A percentile compares a stretch with the other conserved stretches of the same genome.
Evolutionary conservation across 2,113 vertebrate genomes (phyloP).

Genomic region (Triplophysa siluroides): DNA sequence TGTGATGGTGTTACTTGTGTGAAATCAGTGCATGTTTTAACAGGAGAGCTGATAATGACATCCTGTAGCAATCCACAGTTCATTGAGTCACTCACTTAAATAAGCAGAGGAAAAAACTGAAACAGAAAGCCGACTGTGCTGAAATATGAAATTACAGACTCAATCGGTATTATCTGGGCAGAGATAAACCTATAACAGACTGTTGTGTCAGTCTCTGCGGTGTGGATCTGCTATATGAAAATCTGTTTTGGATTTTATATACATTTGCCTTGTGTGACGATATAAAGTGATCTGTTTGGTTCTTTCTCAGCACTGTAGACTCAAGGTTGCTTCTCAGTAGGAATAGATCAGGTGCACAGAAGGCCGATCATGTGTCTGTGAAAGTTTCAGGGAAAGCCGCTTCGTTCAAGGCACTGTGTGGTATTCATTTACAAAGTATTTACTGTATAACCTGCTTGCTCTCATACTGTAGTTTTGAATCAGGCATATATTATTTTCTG

Average conservation of each 20-base stretch:
- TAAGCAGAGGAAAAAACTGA: constrained; percentile 18
- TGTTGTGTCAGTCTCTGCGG: constrained; percentile 69
- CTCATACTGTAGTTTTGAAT: constrained; percentile 24
- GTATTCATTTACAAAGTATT: constrained; percentile 50
- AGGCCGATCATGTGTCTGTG: constrained; percentile 62
- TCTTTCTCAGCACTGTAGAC: constrained; percentile 31
- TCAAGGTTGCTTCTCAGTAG: constrained; percentile 21
- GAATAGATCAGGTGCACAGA: constrained; percentile 63
- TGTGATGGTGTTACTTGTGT: constrained; percentile 60
- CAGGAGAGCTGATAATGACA: constrained; percentile 56
- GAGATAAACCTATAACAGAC: constrained; percentile 70
- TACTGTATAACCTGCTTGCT: constrained; percentile 14
- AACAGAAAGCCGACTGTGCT: constrained; percentile 5
- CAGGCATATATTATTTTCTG: not conserved
- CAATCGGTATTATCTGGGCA: constrained; percentile 73
- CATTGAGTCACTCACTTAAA: constrained; percentile 54
- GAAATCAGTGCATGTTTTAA: constrained; percentile 63
- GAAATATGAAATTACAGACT: constrained; percentile 74
- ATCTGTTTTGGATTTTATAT: constrained; percentile 74
- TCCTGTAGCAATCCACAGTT: constrained; percentile 53
- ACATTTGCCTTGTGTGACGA: constrained; percentile 65
- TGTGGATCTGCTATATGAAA: constrained; percentile 74
- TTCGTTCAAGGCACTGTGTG: constrained; percentile 62
- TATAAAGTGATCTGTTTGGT: constrained; percentile 66
- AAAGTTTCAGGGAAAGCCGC: constrained; percentile 62